Evolutionary conservation across 2,797 vertebrate genomes (phyloP).

Genomic region (Pempheris klunzingeri): DNA sequence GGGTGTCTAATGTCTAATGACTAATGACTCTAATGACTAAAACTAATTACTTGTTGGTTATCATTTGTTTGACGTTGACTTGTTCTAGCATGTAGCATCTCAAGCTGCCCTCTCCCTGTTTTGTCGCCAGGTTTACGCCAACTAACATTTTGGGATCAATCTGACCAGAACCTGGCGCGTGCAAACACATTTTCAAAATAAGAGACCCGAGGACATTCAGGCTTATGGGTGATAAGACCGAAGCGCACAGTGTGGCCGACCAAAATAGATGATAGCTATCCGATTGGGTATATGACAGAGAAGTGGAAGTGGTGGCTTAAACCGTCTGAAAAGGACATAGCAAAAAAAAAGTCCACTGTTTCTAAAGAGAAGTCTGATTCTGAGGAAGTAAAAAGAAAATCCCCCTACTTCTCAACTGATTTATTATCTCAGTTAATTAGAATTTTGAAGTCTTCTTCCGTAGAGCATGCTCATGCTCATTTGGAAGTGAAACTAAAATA

Average conservation of each 20-base stretch:
- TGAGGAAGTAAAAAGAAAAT: too few relatives aligned
- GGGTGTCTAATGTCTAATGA: background rate
- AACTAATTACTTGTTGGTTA: background rate
- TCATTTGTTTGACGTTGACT: background rate
- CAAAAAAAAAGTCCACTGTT: too few relatives aligned
- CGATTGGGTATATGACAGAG: too few relatives aligned
- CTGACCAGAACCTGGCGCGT: background rate
- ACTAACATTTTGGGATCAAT: background rate
- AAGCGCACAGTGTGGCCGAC: background rate
- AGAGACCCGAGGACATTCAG: background rate
- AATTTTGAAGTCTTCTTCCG: too few relatives aligned
- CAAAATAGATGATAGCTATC: background rate
- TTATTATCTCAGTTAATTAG: too few relatives aligned
- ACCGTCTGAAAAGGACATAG: too few relatives aligned
- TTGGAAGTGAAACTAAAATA: too few relatives aligned
- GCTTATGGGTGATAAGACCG: background rate
- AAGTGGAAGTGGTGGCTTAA: too few relatives aligned
- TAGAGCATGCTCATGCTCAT: too few relatives aligned
- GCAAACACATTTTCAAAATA: background rate
- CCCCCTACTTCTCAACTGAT: too few relatives aligned
- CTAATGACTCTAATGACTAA: background rate
- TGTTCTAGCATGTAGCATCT: background rate
- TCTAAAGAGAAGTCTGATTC: too few relatives aligned
- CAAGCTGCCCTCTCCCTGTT: background rate
- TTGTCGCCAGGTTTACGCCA: background rate